phyloP scores from a whole-genome alignment of 2,888 invertebrate species.

The Choristoneura rosaceana region DNA sequence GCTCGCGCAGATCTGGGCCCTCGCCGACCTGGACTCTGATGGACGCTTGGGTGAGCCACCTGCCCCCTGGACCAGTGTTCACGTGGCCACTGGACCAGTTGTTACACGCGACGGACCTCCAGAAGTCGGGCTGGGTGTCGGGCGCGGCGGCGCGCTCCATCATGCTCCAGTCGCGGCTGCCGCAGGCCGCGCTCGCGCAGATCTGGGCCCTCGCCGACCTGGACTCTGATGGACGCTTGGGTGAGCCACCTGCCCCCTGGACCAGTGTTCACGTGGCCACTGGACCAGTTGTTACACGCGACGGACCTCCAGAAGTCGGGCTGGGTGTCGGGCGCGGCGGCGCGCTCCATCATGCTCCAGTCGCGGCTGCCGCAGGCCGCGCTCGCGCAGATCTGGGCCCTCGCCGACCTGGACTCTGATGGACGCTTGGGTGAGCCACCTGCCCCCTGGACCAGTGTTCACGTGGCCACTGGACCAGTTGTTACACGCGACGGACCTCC shows the following conservation, averaged over 20 bases:
- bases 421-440: constrained; percentile 92
- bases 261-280: too few relatives aligned
- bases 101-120: constrained; percentile 96
- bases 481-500: constrained; percentile 96
- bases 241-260: too few relatives aligned
- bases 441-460: too few relatives aligned
- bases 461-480: too few relatives aligned
- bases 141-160: constrained; percentile 92
- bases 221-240: constrained; percentile 96
- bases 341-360: constrained; percentile 93
- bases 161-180: constrained; percentile 96
- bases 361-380: constrained; percentile 95
- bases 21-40: constrained; percentile 97
- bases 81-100: too few relatives aligned
- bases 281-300: constrained; percentile 97
- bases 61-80: too few relatives aligned
- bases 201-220: constrained; percentile 98
- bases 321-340: constrained; percentile 94
- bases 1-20: constrained; percentile 97
- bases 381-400: constrained; percentile 97
- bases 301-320: constrained; percentile 95
- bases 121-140: constrained; percentile 94
- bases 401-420: constrained; percentile 97
- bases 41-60: constrained; percentile 92
- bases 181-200: constrained; percentile 95